These are phyloP conservation scores for Caenorhabditis sp. DNA, from an alignment of 2,888 invertebrate species.

Conservation along the genomic window DNA sequence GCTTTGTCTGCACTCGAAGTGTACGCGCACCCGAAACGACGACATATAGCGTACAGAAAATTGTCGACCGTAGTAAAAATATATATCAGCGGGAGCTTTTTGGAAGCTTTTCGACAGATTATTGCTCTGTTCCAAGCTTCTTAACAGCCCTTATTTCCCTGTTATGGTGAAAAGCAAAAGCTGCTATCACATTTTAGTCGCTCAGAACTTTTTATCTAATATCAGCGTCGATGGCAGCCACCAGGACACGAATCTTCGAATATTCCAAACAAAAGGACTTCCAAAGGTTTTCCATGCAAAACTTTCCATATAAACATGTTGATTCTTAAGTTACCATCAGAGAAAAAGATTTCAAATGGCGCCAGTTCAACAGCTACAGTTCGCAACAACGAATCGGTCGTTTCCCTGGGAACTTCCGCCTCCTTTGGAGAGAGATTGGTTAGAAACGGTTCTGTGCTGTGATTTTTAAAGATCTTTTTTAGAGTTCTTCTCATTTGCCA, in stretches of 20 bases:
- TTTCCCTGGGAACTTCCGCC: constrained; percentile 34
- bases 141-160: neutral
- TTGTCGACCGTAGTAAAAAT: neutral
- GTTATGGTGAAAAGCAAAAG: constrained; percentile 48
- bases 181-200: constrained; percentile 85
- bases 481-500: constrained; percentile 38
- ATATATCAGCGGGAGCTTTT: too few species aligned
- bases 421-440: constrained; percentile 39
- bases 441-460: neutral
- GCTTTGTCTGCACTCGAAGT: constrained; percentile 3
- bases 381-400: constrained; percentile 33
- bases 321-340: constrained; percentile 20
- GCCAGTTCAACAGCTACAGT: constrained; percentile 23
- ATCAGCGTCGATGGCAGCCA: constrained; percentile 94
- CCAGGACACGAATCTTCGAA: constrained; percentile 82
- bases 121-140: neutral
- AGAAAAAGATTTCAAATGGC: constrained; percentile 45
- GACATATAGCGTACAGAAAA: constrained; percentile 4
- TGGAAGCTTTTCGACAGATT: too few species aligned
- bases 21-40: neutral
- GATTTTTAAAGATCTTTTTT: neutral
- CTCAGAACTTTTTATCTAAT: constrained; percentile 93
- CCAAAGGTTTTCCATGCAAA: constrained; percentile 39
- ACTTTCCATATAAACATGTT: neutral
- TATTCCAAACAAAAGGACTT: constrained; percentile 60